Evolutionary conservation across 2,797 vertebrate species (phyloP).

Genomic region (Fistularia commersonii): DNA sequence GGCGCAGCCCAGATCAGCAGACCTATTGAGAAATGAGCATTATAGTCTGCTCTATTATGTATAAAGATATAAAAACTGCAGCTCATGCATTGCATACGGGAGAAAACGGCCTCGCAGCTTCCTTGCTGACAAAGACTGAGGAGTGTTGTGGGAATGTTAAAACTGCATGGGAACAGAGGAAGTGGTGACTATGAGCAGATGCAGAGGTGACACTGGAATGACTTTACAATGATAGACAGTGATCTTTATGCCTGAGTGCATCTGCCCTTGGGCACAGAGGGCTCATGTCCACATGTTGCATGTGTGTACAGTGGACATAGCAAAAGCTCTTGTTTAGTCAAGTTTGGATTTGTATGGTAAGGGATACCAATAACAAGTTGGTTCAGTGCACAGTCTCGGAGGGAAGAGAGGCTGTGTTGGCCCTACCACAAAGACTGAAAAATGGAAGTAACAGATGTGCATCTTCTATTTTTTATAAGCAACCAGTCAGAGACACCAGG

Average conservation of each 20-base stretch:
- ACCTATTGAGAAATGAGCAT: no score
- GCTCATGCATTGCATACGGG: no score
- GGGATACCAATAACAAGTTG: background rate
- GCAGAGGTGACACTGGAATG: conserved; percentile 20
- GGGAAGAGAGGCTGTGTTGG: no score
- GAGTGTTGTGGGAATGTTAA: conserved; percentile 14
- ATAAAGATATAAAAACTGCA: no score
- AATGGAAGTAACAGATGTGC: conserved; percentile 40
- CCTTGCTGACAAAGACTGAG: background rate
- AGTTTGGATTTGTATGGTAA: conserved; percentile 12
- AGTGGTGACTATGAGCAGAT: conserved; percentile 11
- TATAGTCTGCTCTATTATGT: no score
- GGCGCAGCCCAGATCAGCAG: no score
- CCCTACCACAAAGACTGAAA: conserved; percentile 27
- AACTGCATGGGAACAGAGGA: background rate
- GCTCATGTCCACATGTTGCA: background rate
- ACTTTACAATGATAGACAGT: conserved; percentile 16
- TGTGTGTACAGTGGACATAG: conserved; percentile 19
- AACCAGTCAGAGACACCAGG: no score
- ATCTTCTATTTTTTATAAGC: no score
- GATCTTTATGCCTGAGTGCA: conserved; percentile 8
- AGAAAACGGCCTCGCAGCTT: conserved; percentile 15
- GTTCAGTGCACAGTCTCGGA: no score
- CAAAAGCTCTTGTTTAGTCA: conserved; percentile 32
- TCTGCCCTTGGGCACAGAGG: background rate